Evolutionary conservation across 1,140 invertebrate genomes (phyloP).

Genomic region (Ditylenchus dipsaci): DNA sequence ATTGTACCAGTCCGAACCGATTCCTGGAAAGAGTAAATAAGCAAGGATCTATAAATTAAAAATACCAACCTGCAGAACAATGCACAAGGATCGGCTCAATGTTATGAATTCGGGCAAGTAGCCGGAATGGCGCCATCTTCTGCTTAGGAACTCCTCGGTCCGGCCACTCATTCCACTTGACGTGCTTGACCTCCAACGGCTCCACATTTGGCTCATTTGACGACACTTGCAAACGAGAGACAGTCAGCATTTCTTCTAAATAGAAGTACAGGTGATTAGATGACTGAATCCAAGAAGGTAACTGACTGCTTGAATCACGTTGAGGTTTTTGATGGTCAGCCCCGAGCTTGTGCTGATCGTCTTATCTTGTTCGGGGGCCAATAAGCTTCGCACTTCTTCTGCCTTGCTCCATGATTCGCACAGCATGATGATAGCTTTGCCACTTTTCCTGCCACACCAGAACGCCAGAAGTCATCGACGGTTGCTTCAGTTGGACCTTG

Average conservation of each 20-base stretch:
- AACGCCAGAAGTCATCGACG: slow-evolving; percentile 61
- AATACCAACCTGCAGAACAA: slow-evolving; percentile 27
- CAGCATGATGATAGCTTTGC: slow-evolving; percentile 60
- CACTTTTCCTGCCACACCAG: slow-evolving; percentile 61
- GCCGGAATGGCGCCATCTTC: slow-evolving; percentile 21
- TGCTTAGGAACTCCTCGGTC: slow-evolving; percentile 39
- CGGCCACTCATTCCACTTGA: slow-evolving; percentile 38
- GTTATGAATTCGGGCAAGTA: slow-evolving; percentile 15
- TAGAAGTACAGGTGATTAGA: too few species aligned
- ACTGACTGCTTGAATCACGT: not conserved
- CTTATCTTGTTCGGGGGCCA: slow-evolving; percentile 14
- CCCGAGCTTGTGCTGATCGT: not conserved
- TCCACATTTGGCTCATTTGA: not conserved
- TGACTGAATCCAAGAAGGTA: not conserved
- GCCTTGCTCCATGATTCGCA: slow-evolving; percentile 59
- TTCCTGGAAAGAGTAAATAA: slow-evolving; percentile 64
- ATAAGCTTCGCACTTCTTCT: slow-evolving; percentile 44
- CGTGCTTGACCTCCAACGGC: slow-evolving; percentile 1
- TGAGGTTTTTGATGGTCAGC: not conserved
- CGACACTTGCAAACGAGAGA: slow-evolving; percentile 7
- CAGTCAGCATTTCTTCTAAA: slow-evolving; percentile 3
- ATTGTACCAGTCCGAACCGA: slow-evolving; percentile 80
- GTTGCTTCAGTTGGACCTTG: slow-evolving; percentile 60
- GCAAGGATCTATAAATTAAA: too few species aligned
- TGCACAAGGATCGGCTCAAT: slow-evolving; percentile 26